Evolutionary conservation across 2,888 invertebrate species (phyloP), one percentile per base, ranked within the genome.

Genomic region (Pseudeuparius sepicola): DNA sequence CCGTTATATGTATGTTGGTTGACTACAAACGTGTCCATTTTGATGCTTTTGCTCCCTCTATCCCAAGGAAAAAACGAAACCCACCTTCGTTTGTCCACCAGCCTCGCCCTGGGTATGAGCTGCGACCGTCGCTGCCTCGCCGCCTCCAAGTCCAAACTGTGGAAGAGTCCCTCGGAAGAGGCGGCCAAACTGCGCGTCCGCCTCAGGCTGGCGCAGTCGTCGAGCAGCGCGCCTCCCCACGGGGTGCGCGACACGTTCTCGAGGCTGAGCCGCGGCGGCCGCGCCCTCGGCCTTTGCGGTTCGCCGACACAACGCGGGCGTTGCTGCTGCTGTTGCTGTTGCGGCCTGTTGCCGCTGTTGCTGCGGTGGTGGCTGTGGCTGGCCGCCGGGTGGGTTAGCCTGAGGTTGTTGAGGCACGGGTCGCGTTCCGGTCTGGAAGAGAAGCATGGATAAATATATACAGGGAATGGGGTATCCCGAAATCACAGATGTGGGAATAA

Each of bases 51-150:
- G n/a, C n/a, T n/a, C n/a, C n/a, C n/a, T n/a, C n/a, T n/a, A n/a
- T n/a, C n/a, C n/a, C n/a, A n/a, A n/a, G n/a, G n/a, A n/a, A n/a
- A n/a, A n/a, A n/a, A n/a, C n/a, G n/a, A n/a, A n/a, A n/a, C n/a
- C n/a, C n/a, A n/a, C n/a, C n/a, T n/a, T n/a, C n/a, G n/a, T 51
- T 78, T 76, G 62, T 82, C 81, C 52, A 82, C 80, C 44, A 85
- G 67, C 56, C 79, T 80, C 31, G 83, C 83, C 51, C 85, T 71
- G 39, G 85, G 85, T 62, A 85, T 85, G 37, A 85, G 67, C 61
- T 84, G 84, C 32, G 79, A 78, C 50, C 82, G 68, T 32, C 48
- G 39, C 30, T 37, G 43, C 23, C 39, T 40, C n/a, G 28, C 54
- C n/a, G 6, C 7, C n/a, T 20, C 7, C n/a, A 20, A 20, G 59